Conservation (phyloP, 2,113 vertebrate species). For the Pollimyrus isidori region DNA sequence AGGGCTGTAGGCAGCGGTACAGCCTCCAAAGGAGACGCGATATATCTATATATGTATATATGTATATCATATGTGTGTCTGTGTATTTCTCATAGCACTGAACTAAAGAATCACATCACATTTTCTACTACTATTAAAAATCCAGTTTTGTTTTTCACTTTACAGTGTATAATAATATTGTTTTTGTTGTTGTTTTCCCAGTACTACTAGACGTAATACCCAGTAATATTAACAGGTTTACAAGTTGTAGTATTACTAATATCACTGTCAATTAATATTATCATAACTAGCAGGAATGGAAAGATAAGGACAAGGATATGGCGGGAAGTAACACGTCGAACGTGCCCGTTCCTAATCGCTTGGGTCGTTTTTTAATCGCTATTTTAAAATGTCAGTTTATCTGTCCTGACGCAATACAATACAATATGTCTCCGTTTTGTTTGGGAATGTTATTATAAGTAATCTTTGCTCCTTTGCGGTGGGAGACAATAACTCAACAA, state of each 20-base stretch:
- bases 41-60: conserved; percentile 2
- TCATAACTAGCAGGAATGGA: neutral
- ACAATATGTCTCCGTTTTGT: neutral
- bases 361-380: neutral
- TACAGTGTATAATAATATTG: neutral
- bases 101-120: neutral
- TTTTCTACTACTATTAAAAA: neutral
- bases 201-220: neutral
- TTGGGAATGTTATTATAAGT: neutral
- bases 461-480: neutral
- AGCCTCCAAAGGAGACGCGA: neutral
- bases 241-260: neutral
- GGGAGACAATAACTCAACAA: neutral
- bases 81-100: neutral
- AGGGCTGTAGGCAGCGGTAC: neutral
- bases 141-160: neutral
- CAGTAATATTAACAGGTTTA: neutral
- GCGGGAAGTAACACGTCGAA: neutral
- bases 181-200: neutral
- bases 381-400: conserved; percentile 2
- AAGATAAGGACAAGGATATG: neutral
- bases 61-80: neutral
- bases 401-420: neutral
- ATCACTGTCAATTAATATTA: neutral
- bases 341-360: neutral